Base-by-base conservation (phyloP, 2,888 invertebrate species). In the Conops quadrifasciatus region DNA sequence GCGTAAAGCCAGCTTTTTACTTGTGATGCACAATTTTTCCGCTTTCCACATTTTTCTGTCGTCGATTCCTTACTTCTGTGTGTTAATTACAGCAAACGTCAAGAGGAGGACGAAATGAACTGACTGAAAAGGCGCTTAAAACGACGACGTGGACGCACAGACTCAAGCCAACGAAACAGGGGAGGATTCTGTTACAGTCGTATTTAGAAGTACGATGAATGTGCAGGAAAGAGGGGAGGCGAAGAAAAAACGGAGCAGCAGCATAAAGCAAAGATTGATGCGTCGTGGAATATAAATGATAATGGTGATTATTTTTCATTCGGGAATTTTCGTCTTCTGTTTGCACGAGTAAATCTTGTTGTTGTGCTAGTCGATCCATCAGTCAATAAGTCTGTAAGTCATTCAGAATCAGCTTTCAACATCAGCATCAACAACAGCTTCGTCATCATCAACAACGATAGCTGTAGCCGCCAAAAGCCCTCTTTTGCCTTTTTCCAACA, bases 241-340 rank as follows among this genome's bases (percentile, higher is more conserved):
- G 53, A 21, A n/a, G n/a, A n/a, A n/a, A n/a, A n/a, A n/a, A n/a
- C n/a, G n/a, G n/a, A n/a, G n/a, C n/a, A n/a, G n/a, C n/a, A n/a
- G n/a, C n/a, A n/a, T n/a, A n/a, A 75, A 79, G 77, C 81, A 79
- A 81, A 82, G 82, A 83, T 82, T 83, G 83, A 82, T 82, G 83
- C 77, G 79, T 77, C 75, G 79, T 78, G 80, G 80, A 82, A 81
- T 82, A 83, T 82, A 82, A 82, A 81, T 83, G 83, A 83, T 82
- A 81, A 81, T 81, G 80, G 83, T 83, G 82, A 82, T 82, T 83
- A 82, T 82, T 83, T 82, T 82, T 82, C 83, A 82, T 82, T 82
- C 82, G n/a, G 81, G 80, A 21, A 3, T 53, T 65, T 36, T 49
- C 49, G 24, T 49, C 26, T 49, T 5, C 16, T 24, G 36, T 24